Evolutionary conservation across 2,113 vertebrate species (phyloP), one percentile per base, ranked within the genome.

Genomic region (Sardina pilchardus): DNA sequence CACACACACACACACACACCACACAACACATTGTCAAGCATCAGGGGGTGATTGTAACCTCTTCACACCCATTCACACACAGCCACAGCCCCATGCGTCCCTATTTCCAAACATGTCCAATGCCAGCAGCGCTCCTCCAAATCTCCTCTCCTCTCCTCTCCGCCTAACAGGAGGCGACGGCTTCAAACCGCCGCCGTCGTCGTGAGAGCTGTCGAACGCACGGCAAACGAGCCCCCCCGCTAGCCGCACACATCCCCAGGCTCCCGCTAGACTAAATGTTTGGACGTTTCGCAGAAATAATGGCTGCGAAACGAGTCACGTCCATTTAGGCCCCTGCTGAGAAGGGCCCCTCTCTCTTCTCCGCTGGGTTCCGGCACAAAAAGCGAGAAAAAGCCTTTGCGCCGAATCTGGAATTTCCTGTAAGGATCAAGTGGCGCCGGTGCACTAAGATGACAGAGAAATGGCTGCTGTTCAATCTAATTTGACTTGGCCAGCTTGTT

Each of bases 241-340:
- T 16, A 34, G 30, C 71, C 71, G 39, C 71, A 3, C 9, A 36
- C 14, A 36, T 5, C 34, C 71, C 30, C 71, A 78, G 71, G 71
- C 71, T 39, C 71, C 34, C 14, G 30, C 71, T 78, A 78, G 71
- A 78, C 71, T 78, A 78, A 78, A 78, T 78, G 71, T 78, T 78
- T 78, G 71, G 71, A 78, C 71, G 34, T 78, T 78, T 78, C 34
- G 6, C 71, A 78, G 71, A 78, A 78, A 78, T 78, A 78, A 78
- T 78, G 71, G 71, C 14, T 36, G 71, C 14, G 1, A 36, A 50
- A 6, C 30, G 71, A 16, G 71, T 78, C 71, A 17, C 71, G 12
- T 36, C 71, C 34, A 78, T 78, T 78, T 78, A 34, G 71, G 4
- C 26, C 71, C 71, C 12, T 78, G 71, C 30, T 78, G 71, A 14